Evolutionary conservation across 2,888 invertebrate genomes (phyloP), one percentile per base, ranked within the genome.

Genomic region (Leptarthrus brevirostris): DNA sequence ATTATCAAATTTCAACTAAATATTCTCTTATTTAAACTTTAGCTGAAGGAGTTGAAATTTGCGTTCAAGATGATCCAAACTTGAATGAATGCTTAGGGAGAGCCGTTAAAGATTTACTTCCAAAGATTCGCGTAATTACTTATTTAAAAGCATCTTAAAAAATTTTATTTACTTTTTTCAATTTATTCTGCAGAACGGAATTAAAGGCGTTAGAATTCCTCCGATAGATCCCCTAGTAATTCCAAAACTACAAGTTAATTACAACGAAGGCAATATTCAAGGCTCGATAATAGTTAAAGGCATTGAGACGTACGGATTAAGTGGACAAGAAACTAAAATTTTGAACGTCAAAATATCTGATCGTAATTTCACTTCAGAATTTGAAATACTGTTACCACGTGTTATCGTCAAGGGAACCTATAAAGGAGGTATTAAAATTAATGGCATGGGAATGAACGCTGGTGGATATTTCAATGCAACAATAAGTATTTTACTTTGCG

Each of bases 341-440:
- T 88, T 88, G 34, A 87, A 88, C 84, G 88, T 81, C 58, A 78
- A 81, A 34, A 83, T 89, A n/a, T 87, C 88, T 12, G 88, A 88
- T 54, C 87, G 88, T 73, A 85, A 83, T 34, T 87, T 90, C 74
- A 86, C 87, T 40, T 79, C 91, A 76, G 89, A 90, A 81, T 79
- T 90, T 5, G 89, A 90, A 74, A 79, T 89, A 75, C 86, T 86
- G 40, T 82, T 89, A 24, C 90, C 91, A 0, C 85, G 85, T 77
- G 80, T 90, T 8, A 80, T 85, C 44, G 82, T 89, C 2, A 88
- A 86, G 61, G 90, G 91, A 2, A 82, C 86, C 24, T 91, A 90
- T 81, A 87, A 87, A 78, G 90, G 89, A 0, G 88, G 89, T 75
- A 90, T 91, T 12, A 84, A 86, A 40, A 85, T 91, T 73, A 90